phyloP scores from a whole-genome alignment of 2,113 vertebrate species.

The Hylia prasina region DNA sequence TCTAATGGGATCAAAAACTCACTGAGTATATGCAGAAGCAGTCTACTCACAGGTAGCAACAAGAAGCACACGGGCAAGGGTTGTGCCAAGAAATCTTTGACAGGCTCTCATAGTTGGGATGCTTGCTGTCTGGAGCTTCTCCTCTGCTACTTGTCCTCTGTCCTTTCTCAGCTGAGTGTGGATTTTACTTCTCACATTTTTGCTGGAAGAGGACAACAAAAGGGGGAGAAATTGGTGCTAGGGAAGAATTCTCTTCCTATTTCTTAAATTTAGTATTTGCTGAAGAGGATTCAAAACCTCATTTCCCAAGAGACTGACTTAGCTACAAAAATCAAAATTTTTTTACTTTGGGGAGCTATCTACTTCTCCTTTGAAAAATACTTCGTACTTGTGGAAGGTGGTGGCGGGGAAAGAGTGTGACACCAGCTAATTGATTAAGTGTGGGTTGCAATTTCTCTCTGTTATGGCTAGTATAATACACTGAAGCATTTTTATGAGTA shows the following conservation, averaged over 20 bases:
- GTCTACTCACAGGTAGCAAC: neutral
- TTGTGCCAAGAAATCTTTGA: neutral
- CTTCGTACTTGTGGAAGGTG: neutral
- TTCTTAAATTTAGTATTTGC: neutral
- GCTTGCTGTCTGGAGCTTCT: neutral
- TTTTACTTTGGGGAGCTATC: neutral
- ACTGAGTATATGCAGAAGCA: neutral
- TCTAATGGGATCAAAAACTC: neutral
- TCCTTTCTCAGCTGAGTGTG: neutral
- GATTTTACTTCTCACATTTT: neutral
- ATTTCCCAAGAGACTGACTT: neutral
- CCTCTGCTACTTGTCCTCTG: neutral
- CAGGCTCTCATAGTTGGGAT: rapidly evolving
- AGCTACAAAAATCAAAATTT: neutral
- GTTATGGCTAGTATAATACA: neutral
- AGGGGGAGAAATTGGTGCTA: neutral
- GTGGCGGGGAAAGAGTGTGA: neutral
- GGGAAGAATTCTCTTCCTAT: neutral
- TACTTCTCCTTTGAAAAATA: neutral
- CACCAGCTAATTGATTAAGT: neutral
- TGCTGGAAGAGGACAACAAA: neutral
- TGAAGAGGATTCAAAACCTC: neutral
- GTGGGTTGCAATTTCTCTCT: neutral
- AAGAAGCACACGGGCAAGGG: neutral
- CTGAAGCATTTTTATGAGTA: neutral